A percentile compares a stretch with the other conserved stretches of the same genome.
Evolutionary conservation across 2,888 invertebrate genomes (phyloP).

Genomic region (Syrista parreyssii): DNA sequence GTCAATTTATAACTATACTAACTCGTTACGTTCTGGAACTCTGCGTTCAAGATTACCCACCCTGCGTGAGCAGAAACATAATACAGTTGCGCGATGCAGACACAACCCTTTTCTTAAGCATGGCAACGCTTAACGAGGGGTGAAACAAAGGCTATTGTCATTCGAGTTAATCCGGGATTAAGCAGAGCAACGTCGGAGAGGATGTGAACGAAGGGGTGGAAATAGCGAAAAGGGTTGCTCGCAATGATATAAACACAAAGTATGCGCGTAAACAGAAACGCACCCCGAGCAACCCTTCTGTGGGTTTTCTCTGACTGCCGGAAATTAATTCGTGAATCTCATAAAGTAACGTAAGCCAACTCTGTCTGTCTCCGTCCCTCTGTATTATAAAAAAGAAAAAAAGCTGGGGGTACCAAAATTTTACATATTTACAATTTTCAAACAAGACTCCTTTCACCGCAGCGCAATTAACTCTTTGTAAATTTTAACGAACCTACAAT

Average conservation of each 20-base stretch:
- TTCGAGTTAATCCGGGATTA: conserved; percentile 1
- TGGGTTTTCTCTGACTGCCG: not conserved
- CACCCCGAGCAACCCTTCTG: not conserved
- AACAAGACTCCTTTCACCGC: no score
- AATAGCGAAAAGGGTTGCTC: not conserved
- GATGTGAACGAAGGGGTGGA: not conserved
- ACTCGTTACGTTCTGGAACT: no score
- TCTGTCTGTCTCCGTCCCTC: not conserved
- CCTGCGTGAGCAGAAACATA: not conserved
- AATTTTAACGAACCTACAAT: not conserved
- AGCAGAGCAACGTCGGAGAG: not conserved
- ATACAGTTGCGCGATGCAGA: not conserved
- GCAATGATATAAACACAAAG: not conserved
- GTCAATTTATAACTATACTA: not conserved
- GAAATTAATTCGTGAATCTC: conserved; percentile 1
- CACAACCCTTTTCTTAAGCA: not conserved
- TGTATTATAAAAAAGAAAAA: not conserved
- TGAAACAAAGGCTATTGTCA: conserved; percentile 1
- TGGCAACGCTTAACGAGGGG: not conserved
- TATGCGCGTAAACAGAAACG: not conserved
- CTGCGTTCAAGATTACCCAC: not conserved
- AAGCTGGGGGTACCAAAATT: no score
- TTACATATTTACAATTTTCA: no score
- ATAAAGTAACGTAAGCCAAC: not conserved
- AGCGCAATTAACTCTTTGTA: no score